Evolutionary conservation across 2,113 vertebrate genomes (phyloP), one percentile per base, ranked within the genome.

Genomic region (Ginglymostoma cirratum): DNA sequence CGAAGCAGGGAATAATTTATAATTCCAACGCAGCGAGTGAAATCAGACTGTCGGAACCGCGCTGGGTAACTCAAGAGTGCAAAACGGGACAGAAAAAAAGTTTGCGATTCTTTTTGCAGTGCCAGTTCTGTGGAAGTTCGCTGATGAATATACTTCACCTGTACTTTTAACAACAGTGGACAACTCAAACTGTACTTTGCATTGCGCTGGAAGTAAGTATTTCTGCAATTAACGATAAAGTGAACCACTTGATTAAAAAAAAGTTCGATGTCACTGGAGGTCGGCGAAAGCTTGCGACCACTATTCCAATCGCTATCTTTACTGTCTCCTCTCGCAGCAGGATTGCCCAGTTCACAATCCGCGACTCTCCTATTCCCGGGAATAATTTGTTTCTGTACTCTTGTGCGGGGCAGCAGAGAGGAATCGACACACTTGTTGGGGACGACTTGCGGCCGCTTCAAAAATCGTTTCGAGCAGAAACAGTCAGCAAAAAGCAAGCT

Each of bases 81-180:
- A 19, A 93, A 93, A 61, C 23, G 89, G 61, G 89, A 93, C 89
- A 38, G 61, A 93, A 90, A 87, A 52, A 85, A 93, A 66, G 55
- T 93, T 93, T 93, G 61, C 89, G n/a, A 67, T 93, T 93, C 89
- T 76, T n/a, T 93, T 66, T 87, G 55, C 87, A 61, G 55, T 92
- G 52, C 55, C 55, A 92, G n/a, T 92, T 92, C 14, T 61, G 52
- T 65, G 61, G 89, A 34, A 67, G 34, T 67, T 66, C 17, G 5
- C 34, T 61, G 89, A 66, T 93, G 21, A n/a, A 21, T 93, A 8
- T 65, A 67, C 34, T 66, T 61, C 52, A 92, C 30, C 12, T 92
- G 55, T 61, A 55, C 55, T 83, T 92, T 92, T 93, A 2, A 65
- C 61, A 38, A 66, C 45, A 87, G 52, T 45, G 45, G 45, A 55